Evolutionary conservation across 2,797 vertebrate species (phyloP), one percentile per base, ranked within the genome.

Genomic region (Cossypha heuglini): DNA sequence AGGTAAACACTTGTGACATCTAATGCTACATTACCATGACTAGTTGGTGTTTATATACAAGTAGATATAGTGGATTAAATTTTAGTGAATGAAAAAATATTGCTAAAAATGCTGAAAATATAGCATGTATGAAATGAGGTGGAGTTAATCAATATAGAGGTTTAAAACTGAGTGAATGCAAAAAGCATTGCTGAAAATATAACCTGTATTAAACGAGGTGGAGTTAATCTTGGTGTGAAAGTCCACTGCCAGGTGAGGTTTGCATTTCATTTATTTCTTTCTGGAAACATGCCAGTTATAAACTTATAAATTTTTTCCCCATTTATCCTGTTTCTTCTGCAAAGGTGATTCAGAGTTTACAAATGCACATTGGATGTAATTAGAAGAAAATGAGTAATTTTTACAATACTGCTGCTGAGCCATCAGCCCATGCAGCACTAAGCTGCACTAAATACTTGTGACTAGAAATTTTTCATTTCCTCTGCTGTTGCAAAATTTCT

Each of bases 391-490:
- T 45, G 5, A 64, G 28, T 77, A 37, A n/a, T 72, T 73, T 16
- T 46, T 49, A 8, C 28, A 68, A 3, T 15, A 52, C 6, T 35
- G 26, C 59, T 3, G 20, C 24, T 38, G 31, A 72, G 19, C 51
- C 55, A 52, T 45, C 38, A 67, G 48, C 24, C 9, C 1, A 2
- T 79, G 63, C 61, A 37, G 29, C 46, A 64, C 9, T 8, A 57
- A 40, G 28, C 67, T 63, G 42, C 42, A 3, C 25, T 20, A n/a
- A 49, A 11, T 67, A 15, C 76, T 66, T 72, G 40, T 33, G 58
- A 49, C 57, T 31, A 69, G 67, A 82, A 82, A 59, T 49, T 52
- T 82, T 79, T 80, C 26, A 72, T 96, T 95, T 94, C 86, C 74
- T 94, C 83, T 85, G 37, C 63, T 67, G 3, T 17, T 86, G 40